A percentile compares a stretch with the other conserved stretches of the same genome.
phyloP scores from a whole-genome alignment of 2,797 vertebrate species.

The Hemitrygon akajei region DNA sequence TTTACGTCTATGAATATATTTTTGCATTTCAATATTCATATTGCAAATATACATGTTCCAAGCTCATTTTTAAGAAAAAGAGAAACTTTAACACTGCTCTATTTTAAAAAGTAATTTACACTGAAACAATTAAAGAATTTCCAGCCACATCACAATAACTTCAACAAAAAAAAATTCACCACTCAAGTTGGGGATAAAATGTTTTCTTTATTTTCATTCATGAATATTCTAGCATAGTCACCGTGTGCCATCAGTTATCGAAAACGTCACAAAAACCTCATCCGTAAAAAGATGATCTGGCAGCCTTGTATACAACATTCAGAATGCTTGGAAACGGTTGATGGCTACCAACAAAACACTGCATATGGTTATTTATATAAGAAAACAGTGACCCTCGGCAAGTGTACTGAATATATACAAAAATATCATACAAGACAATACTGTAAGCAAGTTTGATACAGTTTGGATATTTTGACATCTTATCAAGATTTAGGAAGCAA shows the following conservation, averaged over 20 bases:
- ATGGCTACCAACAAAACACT: slow-evolving; percentile 30
- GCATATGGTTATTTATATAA: not conserved
- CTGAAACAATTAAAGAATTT: not conserved
- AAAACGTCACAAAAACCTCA: slow-evolving; percentile 22
- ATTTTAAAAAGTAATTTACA: not conserved
- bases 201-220: slow-evolving; percentile 34
- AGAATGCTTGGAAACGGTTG: slow-evolving; percentile 22
- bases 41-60: not conserved
- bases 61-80: not conserved
- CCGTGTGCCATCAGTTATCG: slow-evolving; percentile 15
- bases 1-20: not conserved
- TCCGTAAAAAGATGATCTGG: slow-evolving; percentile 12
- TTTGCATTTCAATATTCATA: not conserved
- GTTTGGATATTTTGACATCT: slow-evolving; percentile 31
- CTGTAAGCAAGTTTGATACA: slow-evolving; percentile 38
- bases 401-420: slow-evolving; percentile 35
- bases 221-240: slow-evolving; percentile 23
- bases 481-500: slow-evolving; percentile 37
- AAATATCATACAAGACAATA: slow-evolving; percentile 39
- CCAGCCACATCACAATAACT: not conserved
- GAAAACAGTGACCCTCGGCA: slow-evolving; percentile 37
- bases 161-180: too few relatives aligned
- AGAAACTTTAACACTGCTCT: not conserved
- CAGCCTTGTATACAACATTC: slow-evolving; percentile 25
- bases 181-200: slow-evolving; percentile 34